Evolutionary conservation across 2,113 vertebrate species (phyloP).

Genomic region (Rhodinocichla rosea): DNA sequence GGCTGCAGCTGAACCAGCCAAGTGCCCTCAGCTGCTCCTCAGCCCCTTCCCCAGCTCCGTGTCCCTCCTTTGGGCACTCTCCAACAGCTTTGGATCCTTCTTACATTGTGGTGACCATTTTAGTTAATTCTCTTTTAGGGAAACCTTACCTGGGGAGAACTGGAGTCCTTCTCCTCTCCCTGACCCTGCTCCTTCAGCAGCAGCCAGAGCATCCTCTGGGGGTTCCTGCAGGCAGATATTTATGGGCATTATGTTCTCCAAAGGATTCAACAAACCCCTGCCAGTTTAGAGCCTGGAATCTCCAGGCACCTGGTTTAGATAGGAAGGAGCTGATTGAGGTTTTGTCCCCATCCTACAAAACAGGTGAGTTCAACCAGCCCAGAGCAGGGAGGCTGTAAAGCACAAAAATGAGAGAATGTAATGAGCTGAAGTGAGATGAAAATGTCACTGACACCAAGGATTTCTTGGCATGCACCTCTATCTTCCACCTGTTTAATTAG

Average conservation of each 20-base stretch:
- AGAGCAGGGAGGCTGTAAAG: not conserved
- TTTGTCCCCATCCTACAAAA: not conserved
- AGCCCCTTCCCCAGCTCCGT: too few relatives aligned
- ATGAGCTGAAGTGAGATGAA: not conserved
- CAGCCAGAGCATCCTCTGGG: not conserved
- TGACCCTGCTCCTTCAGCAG: not conserved
- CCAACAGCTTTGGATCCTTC: too few relatives aligned
- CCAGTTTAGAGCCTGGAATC: not conserved
- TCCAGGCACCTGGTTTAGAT: not conserved
- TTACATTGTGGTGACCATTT: too few relatives aligned
- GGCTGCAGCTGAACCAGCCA: not conserved
- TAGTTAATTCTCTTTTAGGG: not conserved
- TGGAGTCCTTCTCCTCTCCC: fast-evolving
- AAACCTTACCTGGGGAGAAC: not conserved
- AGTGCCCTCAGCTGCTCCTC: too few relatives aligned
- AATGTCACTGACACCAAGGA: not conserved
- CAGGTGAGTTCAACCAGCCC: not conserved
- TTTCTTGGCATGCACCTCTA: not conserved
- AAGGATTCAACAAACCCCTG: not conserved
- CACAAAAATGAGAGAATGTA: not conserved
- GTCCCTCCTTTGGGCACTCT: too few relatives aligned
- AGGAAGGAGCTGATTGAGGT: not conserved
- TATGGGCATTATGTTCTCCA: not conserved
- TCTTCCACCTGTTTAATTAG: not conserved
- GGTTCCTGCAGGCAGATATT: not conserved